Percentiles rank a stretch among this genome's conserved stretches.
Conservation (phyloP, 2,888 invertebrate genomes). For the Zaprionus obscuricornis region DNA sequence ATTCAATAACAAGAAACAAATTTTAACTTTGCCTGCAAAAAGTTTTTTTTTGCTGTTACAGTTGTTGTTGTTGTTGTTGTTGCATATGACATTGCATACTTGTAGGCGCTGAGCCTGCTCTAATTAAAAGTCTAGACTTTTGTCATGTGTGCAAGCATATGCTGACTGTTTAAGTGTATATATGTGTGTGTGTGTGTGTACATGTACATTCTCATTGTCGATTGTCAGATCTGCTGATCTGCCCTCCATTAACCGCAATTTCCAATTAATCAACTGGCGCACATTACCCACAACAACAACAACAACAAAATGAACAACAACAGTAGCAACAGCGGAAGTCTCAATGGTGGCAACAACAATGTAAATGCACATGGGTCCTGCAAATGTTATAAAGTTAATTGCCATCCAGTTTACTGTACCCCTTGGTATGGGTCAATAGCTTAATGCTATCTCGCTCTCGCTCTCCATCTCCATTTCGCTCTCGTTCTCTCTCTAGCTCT, state of each 20-base stretch:
- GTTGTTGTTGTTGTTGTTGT: neutral
- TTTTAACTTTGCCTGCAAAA: slow-evolving; percentile 51
- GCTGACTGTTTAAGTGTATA: neutral
- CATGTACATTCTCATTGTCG: slow-evolving; percentile 35
- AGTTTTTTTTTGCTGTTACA: slow-evolving; percentile 36
- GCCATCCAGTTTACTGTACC: slow-evolving; percentile 60
- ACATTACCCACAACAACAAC: slow-evolving; percentile 49
- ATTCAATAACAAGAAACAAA: slow-evolving; percentile 61
- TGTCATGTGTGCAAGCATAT: slow-evolving; percentile 9
- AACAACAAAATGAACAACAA: slow-evolving; percentile 16
- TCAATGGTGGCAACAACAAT: slow-evolving; percentile 37
- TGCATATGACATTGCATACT: slow-evolving; percentile 45
- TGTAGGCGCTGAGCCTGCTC: slow-evolving; percentile 44
- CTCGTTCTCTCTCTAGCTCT: slow-evolving; percentile 5
- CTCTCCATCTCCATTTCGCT: neutral
- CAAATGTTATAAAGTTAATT: slow-evolving; percentile 78
- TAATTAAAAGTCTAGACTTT: slow-evolving; percentile 74
- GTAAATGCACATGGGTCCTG: slow-evolving; percentile 53
- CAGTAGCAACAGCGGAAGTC: slow-evolving; percentile 5
- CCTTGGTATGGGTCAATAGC: slow-evolving; percentile 14
- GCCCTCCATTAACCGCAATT: slow-evolving; percentile 69
- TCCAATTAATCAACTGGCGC: slow-evolving; percentile 73
- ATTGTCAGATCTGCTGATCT: slow-evolving; percentile 39
- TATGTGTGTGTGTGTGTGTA: neutral
- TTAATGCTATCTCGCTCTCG: neutral